phyloP scores from a whole-genome alignment of 2,888 invertebrate genomes.

The Helobdella robusta region DNA sequence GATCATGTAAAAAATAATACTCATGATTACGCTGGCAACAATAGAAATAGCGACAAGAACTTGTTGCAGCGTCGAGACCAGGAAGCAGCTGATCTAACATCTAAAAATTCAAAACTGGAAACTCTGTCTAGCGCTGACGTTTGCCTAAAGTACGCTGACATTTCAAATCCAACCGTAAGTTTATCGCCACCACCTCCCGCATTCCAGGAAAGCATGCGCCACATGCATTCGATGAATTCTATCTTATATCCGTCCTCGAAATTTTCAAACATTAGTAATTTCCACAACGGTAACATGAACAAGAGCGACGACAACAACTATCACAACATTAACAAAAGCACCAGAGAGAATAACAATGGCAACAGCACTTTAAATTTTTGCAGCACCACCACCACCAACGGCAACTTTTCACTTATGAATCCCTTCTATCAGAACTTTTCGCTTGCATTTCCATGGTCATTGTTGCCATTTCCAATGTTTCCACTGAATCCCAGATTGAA shows the following conservation, averaged over 20 bases:
- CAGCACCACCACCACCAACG: neutral
- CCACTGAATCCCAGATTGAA: slow-evolving; percentile 2
- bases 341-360: neutral
- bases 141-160: too few relatives aligned
- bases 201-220: too few relatives aligned
- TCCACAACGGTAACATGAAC: neutral
- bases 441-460: neutral
- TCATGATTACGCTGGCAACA: too few relatives aligned
- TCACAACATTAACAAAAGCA: neutral
- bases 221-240: too few relatives aligned
- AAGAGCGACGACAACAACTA: neutral
- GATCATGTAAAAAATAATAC: too few relatives aligned
- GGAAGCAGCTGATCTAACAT: too few relatives aligned
- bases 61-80: too few relatives aligned
- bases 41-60: too few relatives aligned
- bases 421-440: neutral
- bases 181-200: too few relatives aligned
- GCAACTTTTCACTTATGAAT: neutral
- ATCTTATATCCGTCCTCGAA: neutral
- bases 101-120: too few relatives aligned
- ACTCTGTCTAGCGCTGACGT: too few relatives aligned
- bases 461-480: neutral
- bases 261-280: neutral
- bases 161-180: too few relatives aligned
- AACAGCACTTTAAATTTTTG: neutral